Base-by-base conservation (phyloP, 1,140 invertebrate species). In the Dermatophagoides farinae region DNA sequence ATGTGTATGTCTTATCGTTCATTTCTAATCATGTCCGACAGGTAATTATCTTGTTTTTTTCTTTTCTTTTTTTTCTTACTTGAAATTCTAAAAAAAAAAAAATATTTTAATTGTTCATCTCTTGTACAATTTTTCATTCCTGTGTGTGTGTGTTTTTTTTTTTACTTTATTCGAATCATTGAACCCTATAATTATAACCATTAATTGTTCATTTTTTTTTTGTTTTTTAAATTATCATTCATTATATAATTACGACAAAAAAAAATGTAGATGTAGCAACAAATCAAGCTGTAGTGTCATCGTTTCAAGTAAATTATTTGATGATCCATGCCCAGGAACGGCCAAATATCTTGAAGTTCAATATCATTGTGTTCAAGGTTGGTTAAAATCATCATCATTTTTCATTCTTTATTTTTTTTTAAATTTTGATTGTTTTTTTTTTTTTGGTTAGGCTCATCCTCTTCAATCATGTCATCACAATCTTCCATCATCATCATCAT, bases 241-340 rank as follows among this genome's bases (percentile, higher is more conserved):
- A n/a, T 23, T n/a, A 23, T 47, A 20, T 23, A 37, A 12, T 10
- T 8, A 41, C 37, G 14, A 16, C 6, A 14, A 31, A 31, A 31
- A 4, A 31, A 31, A 31, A 40, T 64, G 4, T 37, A 67, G 67
- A 44, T 68, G 67, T 52, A 64, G 59, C 62, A 62, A 64, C 47
- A 66, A 88, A 70, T 80, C 83, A 70, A 88, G 85, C 72, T 93
- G 90, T 78, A 86, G 83, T 72, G 82, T 93, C 67, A 72, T 82
- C 65, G 88, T 88, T 18, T 85, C 82, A 66, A 88, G 84, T 58
- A 78, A 77, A 67, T 82, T 86, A 72, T 95, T 95, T 71, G 86
- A 84, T 37, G 77, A 79, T 67, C 77, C 78, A 23, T 80, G 78
- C 71, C 77, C 77, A 59, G 76, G 73, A 58, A 79, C 78, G 60